Evolutionary conservation across 2,797 vertebrate species (phyloP).

Genomic region (Pipistrellus pygmaeus): DNA sequence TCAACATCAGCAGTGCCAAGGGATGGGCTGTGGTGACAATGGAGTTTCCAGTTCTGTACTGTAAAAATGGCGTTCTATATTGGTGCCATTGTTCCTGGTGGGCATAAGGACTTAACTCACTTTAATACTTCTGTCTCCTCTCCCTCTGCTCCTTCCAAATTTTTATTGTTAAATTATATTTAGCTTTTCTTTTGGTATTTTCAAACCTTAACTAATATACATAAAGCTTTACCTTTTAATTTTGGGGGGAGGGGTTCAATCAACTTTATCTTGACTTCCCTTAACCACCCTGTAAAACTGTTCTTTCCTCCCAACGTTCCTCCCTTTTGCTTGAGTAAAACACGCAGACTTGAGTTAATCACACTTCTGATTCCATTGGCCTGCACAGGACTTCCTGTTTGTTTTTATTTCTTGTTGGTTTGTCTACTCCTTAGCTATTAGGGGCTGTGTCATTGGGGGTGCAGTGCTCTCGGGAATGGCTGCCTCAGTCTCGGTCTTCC

Average conservation of each 20-base stretch:
- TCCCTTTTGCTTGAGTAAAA: not conserved
- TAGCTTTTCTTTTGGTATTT: not conserved
- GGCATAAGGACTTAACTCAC: not conserved
- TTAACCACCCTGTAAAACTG: not conserved
- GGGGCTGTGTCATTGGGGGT: too few relatives aligned
- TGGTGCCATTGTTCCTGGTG: not conserved
- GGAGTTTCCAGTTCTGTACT: not conserved
- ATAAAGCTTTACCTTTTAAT: conserved; percentile 17
- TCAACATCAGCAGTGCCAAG: not conserved
- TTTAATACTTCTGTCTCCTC: not conserved
- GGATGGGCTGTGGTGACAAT: not conserved
- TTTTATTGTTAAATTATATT: not conserved
- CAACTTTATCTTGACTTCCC: not conserved
- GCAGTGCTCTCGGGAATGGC: too few relatives aligned
- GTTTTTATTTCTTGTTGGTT: too few relatives aligned
- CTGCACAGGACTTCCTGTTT: too few relatives aligned
- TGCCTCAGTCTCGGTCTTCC: too few relatives aligned
- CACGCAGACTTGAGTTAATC: not conserved
- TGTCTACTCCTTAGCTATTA: too few relatives aligned
- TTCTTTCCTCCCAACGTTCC: not conserved
- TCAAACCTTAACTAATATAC: not conserved
- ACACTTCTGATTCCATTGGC: too few relatives aligned
- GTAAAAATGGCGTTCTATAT: not conserved
- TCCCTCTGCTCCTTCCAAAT: not conserved
- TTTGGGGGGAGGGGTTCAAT: not conserved